Evolutionary conservation across 2,888 invertebrate species (phyloP).

Genomic region (Andrena chrysosceles): DNA sequence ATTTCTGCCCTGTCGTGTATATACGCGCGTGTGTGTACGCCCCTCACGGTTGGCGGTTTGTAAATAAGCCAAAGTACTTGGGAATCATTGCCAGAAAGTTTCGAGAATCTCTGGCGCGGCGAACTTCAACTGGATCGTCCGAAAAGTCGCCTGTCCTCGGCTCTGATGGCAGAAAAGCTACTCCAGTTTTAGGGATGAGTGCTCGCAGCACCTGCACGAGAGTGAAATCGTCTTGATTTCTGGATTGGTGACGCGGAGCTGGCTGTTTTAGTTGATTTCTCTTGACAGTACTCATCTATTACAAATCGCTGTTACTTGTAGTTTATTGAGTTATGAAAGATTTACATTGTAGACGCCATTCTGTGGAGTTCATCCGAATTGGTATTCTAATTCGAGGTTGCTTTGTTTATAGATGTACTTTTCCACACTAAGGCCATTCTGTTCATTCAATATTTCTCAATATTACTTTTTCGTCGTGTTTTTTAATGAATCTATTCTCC

Average conservation of each 20-base stretch:
- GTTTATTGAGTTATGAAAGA: not conserved
- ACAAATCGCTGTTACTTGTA: too few species aligned
- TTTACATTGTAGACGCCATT: too few species aligned
- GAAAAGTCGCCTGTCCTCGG: slow-evolving; percentile 2
- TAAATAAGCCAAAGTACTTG: slow-evolving; percentile 50
- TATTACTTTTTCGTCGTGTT: too few species aligned
- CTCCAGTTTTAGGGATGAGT: not conserved
- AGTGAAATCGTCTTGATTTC: not conserved
- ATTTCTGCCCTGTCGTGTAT: slow-evolving; percentile 13
- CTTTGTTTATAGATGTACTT: too few species aligned
- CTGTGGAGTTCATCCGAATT: too few species aligned
- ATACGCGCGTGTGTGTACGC: slow-evolving; percentile 13
- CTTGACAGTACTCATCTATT: not conserved
- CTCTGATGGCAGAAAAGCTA: not conserved
- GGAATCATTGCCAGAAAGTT: slow-evolving; percentile 50
- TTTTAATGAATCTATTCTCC: too few species aligned
- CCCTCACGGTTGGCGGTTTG: slow-evolving; percentile 44
- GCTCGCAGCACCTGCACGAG: not conserved
- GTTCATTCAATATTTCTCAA: too few species aligned
- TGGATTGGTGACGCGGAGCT: not conserved
- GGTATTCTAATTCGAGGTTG: too few species aligned
- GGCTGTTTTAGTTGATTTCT: not conserved
- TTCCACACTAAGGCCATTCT: too few species aligned
- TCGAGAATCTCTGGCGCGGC: not conserved
- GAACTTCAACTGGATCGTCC: slow-evolving; percentile 20